phyloP scores from a whole-genome alignment of 2,888 invertebrate species.

The Andrena bucephala region DNA sequence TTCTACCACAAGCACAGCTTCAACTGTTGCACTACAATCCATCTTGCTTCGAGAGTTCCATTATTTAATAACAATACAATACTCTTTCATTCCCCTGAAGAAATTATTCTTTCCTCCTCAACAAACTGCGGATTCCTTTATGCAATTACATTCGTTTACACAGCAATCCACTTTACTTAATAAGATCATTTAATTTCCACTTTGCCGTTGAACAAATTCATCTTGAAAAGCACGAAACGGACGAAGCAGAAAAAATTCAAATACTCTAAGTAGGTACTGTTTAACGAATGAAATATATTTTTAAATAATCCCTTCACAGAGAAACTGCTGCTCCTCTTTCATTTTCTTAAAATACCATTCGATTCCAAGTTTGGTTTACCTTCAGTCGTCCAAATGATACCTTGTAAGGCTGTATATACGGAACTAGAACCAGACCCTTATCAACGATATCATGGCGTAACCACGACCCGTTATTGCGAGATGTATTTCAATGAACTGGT shows the following conservation, averaged over 20 bases:
- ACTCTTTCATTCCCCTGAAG: background rate
- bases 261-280: no score
- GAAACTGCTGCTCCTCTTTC: no score
- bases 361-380: no score
- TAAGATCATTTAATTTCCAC: no score
- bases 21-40: background rate
- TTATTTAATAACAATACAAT: background rate
- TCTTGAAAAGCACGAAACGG: no score
- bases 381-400: background rate
- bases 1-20: background rate
- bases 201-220: no score
- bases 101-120: background rate
- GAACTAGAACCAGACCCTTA: conserved; percentile 9
- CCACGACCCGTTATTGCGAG: conserved; percentile 9
- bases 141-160: background rate
- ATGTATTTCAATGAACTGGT: conserved; percentile 18
- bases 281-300: no score
- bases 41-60: background rate
- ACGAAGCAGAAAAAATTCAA: no score
- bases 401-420: background rate
- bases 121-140: background rate
- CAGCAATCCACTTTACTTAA: no score
- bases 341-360: no score
- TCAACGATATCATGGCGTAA: conserved; percentile 12
- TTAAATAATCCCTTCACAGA: no score